Percentiles rank a stretch among this genome's conserved stretches.
phyloP scores from a whole-genome alignment of 2,888 invertebrate species.

The Polydrusus pterygomalis region DNA sequence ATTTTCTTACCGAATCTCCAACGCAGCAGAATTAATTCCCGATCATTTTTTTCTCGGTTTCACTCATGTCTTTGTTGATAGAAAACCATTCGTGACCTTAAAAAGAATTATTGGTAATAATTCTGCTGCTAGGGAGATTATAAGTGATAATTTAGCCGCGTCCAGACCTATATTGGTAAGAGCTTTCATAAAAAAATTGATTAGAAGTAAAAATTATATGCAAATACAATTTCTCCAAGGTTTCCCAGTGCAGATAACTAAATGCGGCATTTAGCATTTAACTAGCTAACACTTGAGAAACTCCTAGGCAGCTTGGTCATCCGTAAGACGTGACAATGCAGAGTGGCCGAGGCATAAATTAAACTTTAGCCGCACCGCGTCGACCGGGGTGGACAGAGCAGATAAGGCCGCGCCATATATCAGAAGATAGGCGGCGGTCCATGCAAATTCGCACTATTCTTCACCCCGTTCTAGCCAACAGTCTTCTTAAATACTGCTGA shows the following conservation, averaged over 20 bases:
- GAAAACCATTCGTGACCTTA: too few species aligned
- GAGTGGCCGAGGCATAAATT: conserved; percentile 70
- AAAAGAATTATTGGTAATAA: too few species aligned
- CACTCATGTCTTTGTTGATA: too few species aligned
- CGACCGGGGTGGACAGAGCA: conserved; percentile 72
- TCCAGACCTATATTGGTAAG: too few species aligned
- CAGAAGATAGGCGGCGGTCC: conserved; percentile 65
- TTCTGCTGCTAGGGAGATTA: too few species aligned
- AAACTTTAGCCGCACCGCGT: conserved; percentile 69
- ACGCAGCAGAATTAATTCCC: too few species aligned
- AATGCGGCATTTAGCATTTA: conserved; percentile 46
- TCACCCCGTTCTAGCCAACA: conserved; percentile 59
- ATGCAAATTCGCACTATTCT: conserved; percentile 71
- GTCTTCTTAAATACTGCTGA: conserved; percentile 42
- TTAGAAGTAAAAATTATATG: not conserved
- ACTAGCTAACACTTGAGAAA: conserved; percentile 49
- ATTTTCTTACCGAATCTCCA: too few species aligned
- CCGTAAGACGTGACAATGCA: conserved; percentile 73
- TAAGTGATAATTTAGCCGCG: too few species aligned
- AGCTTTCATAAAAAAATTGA: too few species aligned
- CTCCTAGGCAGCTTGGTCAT: conserved; percentile 66
- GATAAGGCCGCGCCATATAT: conserved; percentile 72
- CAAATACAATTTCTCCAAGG: not conserved
- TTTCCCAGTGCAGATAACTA: conserved; percentile 46
- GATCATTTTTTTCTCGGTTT: too few species aligned